phyloP scores from a whole-genome alignment of 2,888 invertebrate species.

The Agrotis ipsilon region DNA sequence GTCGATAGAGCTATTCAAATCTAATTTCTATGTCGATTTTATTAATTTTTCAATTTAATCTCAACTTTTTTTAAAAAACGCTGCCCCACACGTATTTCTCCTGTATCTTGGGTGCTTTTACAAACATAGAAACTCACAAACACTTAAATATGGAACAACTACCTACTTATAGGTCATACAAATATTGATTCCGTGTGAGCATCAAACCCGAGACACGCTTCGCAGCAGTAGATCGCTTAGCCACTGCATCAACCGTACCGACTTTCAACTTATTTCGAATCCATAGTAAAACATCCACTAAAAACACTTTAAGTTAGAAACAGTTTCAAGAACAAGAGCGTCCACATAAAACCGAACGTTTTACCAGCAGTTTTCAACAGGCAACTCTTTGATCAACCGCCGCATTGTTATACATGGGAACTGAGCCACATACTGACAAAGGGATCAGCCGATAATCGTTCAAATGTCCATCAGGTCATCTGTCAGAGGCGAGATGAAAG shows the following conservation, averaged over 20 bases:
- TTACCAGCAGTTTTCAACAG: conserved; percentile 40
- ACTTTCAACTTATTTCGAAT: neutral
- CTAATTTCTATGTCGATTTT: too few relatives aligned
- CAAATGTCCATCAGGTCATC: conserved; percentile 86
- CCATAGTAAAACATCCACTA: neutral
- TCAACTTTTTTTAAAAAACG: too few relatives aligned
- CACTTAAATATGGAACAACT: too few relatives aligned
- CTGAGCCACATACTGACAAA: conserved; percentile 83
- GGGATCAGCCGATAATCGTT: conserved; percentile 84
- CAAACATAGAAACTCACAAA: too few relatives aligned
- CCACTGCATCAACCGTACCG: neutral
- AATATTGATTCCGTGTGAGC: too few relatives aligned
- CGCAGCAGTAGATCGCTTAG: too few relatives aligned
- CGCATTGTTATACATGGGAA: conserved; percentile 77
- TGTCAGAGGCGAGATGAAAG: conserved; percentile 86
- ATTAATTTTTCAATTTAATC: too few relatives aligned
- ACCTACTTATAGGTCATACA: too few relatives aligned
- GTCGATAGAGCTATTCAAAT: too few relatives aligned
- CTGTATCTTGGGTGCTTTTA: too few relatives aligned
- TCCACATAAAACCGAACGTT: conserved; percentile 29
- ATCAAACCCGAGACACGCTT: too few relatives aligned
- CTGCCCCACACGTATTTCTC: too few relatives aligned
- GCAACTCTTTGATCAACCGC: conserved; percentile 81
- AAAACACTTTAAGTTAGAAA: conserved; percentile 24
- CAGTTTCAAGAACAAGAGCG: conserved; percentile 8